These are phyloP conservation scores for Carterocephalus palaemon DNA, from an alignment of 2,888 invertebrate species.

Conservation along the genomic window DNA sequence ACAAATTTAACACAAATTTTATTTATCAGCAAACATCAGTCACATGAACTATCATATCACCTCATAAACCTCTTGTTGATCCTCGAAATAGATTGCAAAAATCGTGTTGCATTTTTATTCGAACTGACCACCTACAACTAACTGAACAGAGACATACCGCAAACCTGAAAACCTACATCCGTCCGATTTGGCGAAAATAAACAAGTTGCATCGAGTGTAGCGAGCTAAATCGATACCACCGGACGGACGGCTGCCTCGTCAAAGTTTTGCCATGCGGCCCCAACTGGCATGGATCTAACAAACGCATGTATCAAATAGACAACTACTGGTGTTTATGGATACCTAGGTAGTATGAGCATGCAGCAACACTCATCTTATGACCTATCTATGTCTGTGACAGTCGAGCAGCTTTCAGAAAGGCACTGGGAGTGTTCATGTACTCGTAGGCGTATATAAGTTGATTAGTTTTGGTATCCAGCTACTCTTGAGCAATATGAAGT, in stretches of 20 bases:
- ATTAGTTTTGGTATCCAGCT: too few species aligned
- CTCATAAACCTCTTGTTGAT: conserved; percentile 42
- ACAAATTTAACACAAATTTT: too few species aligned
- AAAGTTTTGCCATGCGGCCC: conserved; percentile 66
- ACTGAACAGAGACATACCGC: conserved; percentile 62
- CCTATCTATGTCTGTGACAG: too few species aligned
- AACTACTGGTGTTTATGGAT: too few species aligned
- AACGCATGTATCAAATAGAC: conserved; percentile 33
- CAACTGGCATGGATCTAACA: conserved; percentile 15
- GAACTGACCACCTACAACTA: conserved; percentile 54
- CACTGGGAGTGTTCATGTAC: too few species aligned
- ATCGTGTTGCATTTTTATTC: conserved; percentile 47
- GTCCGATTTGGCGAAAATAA: conserved; percentile 64
- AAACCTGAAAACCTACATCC: conserved; percentile 75
- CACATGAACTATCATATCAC: too few species aligned
- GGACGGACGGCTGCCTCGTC: conserved; percentile 56
- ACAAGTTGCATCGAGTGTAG: conserved; percentile 55
- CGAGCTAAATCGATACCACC: conserved; percentile 66
- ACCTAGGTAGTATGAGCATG: too few species aligned
- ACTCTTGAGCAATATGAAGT: too few species aligned
- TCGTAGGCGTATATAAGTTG: too few species aligned
- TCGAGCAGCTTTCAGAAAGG: too few species aligned
- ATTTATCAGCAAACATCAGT: too few species aligned
- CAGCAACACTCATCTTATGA: too few species aligned
- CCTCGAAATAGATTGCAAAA: conserved; percentile 51